phyloP scores from a whole-genome alignment of 2,797 vertebrate genomes.

The Spheniscus humboldti region DNA sequence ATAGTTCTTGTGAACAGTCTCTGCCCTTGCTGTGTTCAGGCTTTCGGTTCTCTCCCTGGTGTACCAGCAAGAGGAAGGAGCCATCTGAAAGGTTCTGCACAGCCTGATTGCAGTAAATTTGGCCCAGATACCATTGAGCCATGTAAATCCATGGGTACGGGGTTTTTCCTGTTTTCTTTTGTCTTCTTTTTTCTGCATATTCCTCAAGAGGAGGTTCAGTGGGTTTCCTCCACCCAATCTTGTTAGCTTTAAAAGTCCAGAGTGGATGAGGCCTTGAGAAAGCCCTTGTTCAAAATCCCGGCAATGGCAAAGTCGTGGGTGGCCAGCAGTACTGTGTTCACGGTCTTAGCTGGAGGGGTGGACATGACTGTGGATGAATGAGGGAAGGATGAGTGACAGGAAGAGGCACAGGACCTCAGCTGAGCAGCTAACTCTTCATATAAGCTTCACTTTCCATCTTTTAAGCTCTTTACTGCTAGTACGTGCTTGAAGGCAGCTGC shows the following conservation, averaged over 20 bases:
- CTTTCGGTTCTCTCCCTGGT: neutral
- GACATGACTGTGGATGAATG: neutral
- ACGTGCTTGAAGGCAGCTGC: neutral
- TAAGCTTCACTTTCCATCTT: neutral
- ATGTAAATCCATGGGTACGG: neutral
- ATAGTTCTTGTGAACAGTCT: rapidly evolving
- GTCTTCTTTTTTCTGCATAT: neutral
- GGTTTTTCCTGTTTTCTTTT: neutral
- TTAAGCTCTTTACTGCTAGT: neutral
- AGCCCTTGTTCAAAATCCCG: neutral
- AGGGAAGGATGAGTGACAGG: neutral
- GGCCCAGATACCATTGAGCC: neutral
- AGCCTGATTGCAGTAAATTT: neutral
- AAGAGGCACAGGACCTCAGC: neutral
- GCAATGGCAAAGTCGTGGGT: neutral
- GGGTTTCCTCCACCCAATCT: neutral
- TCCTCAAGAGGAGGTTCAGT: neutral
- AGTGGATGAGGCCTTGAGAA: neutral
- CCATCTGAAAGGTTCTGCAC: neutral
- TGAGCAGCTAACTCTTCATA: neutral
- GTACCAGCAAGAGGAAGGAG: neutral
- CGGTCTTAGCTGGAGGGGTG: neutral
- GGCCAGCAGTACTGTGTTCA: neutral
- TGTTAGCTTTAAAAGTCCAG: neutral
- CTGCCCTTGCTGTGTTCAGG: neutral